phyloP scores from a whole-genome alignment of 2,888 invertebrate genomes.

The Melangyna quadrimaculata region DNA sequence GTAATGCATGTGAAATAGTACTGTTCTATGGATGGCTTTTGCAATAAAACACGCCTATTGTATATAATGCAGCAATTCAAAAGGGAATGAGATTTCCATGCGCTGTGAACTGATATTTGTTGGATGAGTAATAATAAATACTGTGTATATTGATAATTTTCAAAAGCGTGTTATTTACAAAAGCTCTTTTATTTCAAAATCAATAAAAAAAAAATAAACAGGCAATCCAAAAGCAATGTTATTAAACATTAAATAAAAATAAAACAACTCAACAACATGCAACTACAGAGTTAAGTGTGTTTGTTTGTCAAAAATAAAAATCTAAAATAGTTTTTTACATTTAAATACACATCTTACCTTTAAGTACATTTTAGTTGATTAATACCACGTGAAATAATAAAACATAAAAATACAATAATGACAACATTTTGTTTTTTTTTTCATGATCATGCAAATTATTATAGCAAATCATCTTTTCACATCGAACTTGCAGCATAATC shows the following conservation, averaged over 20 bases:
- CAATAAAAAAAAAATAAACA: neutral
- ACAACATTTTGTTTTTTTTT: conserved; percentile 50
- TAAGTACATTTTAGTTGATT: conserved; percentile 51
- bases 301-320: neutral
- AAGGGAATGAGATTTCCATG: too few relatives aligned
- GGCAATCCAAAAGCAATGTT: neutral
- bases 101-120: too few relatives aligned
- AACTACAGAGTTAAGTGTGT: neutral
- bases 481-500: conserved; percentile 72
- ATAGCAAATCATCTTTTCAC: conserved; percentile 71
- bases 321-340: conserved; percentile 7
- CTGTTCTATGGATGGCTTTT: too few relatives aligned
- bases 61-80: too few relatives aligned
- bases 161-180: conserved; percentile 1
- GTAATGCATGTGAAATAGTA: too few relatives aligned
- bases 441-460: conserved; percentile 68
- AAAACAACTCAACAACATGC: conserved; percentile 2
- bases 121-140: too few relatives aligned
- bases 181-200: neutral
- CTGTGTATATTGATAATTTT: neutral
- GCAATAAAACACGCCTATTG: too few relatives aligned
- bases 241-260: neutral
- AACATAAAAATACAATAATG: conserved; percentile 54
- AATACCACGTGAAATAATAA: conserved; percentile 55
- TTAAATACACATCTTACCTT: conserved; percentile 63